phyloP scores from a whole-genome alignment of 2,113 vertebrate genomes.

The Geococcyx californianus region DNA sequence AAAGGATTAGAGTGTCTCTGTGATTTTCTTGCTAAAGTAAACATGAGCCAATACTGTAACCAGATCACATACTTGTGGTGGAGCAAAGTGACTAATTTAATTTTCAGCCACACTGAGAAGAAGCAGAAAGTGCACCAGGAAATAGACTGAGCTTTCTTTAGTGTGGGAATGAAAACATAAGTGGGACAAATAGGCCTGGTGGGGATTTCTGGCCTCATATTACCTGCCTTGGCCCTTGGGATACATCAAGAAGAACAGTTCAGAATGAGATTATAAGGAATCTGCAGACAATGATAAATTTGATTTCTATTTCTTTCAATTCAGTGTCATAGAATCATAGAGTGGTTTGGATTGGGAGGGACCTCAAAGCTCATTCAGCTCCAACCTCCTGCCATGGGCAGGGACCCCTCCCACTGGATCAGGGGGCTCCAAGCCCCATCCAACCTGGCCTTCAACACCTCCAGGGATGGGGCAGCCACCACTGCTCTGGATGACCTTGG shows the following conservation, averaged over 20 bases:
- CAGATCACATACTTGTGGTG: conserved; percentile 42
- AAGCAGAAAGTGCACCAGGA: conserved; percentile 17
- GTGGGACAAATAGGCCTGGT: background rate
- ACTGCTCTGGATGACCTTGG: too few relatives aligned
- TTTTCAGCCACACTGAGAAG: conserved; percentile 21
- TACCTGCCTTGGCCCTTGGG: background rate
- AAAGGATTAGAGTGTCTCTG: background rate
- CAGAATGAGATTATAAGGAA: background rate
- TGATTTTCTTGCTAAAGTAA: conserved; percentile 42
- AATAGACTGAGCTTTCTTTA: conserved; percentile 46
- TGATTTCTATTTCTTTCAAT: background rate
- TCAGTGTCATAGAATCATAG: too few relatives aligned
- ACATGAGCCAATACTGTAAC: background rate
- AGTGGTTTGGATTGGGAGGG: too few relatives aligned
- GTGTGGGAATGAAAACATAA: conserved; percentile 6
- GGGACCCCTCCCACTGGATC: too few relatives aligned
- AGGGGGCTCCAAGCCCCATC: too few relatives aligned
- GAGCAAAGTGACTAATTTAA: background rate
- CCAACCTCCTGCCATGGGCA: too few relatives aligned
- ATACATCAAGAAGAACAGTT: background rate
- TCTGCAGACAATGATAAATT: background rate
- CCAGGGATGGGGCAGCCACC: too few relatives aligned
- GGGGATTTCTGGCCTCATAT: background rate
- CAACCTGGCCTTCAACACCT: too few relatives aligned
- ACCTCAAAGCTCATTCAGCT: too few relatives aligned